phyloP scores from a whole-genome alignment of 2,113 vertebrate genomes.

The Tachysurus fulvidraco region DNA sequence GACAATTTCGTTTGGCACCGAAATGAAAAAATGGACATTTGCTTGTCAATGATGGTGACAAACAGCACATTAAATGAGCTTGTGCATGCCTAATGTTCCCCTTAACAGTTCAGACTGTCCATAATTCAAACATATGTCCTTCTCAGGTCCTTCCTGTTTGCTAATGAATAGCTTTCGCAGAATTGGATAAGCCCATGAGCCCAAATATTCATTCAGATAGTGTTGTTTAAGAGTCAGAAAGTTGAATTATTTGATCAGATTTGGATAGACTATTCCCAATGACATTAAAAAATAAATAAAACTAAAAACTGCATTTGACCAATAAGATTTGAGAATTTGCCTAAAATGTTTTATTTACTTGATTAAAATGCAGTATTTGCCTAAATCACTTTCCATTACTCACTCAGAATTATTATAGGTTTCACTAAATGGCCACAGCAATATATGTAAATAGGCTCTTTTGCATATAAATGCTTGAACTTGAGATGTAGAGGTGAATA shows the following conservation, averaged over 20 bases:
- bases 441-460: constrained; percentile 74
- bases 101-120: constrained; percentile 51
- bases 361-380: constrained; percentile 57
- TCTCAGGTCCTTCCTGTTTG: constrained; percentile 43
- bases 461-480: constrained; percentile 78
- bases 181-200: constrained; percentile 32
- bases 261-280: not conserved
- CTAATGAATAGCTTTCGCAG: constrained; percentile 24
- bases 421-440: constrained; percentile 64
- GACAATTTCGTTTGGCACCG: constrained; percentile 56
- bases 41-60: constrained; percentile 58
- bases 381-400: constrained; percentile 54
- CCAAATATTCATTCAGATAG: constrained; percentile 28
- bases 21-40: constrained; percentile 57
- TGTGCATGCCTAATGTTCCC: constrained; percentile 54
- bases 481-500: constrained; percentile 70
- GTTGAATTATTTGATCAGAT: too few relatives aligned
- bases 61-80: constrained; percentile 61
- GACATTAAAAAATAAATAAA: constrained; percentile 24
- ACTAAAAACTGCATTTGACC: not conserved
- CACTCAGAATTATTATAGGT: constrained; percentile 66
- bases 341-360: constrained; percentile 59
- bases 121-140: constrained; percentile 57
- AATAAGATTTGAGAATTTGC: constrained; percentile 54
- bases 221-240: constrained; percentile 35